Conservation (phyloP, 2,888 invertebrate species). For the Eilema caniola region DNA sequence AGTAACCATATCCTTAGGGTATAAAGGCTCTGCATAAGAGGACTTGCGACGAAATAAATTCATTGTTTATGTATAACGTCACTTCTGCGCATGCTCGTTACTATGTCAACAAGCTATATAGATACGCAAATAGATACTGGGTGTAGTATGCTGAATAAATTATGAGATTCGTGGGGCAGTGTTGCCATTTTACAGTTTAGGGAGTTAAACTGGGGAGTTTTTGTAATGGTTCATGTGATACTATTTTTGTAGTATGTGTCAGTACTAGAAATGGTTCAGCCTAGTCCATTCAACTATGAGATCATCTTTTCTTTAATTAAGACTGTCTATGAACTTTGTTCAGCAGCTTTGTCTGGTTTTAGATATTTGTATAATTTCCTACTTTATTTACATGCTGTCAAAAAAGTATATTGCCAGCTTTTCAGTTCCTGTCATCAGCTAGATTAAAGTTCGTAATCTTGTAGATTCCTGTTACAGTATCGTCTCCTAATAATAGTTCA, state of each 20-base stretch:
- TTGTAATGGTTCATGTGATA: slow-evolving; percentile 24
- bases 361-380: slow-evolving; percentile 7
- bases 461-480: too few relatives aligned
- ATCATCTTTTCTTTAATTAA: slow-evolving; percentile 46
- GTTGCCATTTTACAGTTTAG: slow-evolving; percentile 52
- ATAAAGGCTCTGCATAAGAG: slow-evolving; percentile 35
- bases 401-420: too few relatives aligned
- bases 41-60: slow-evolving; percentile 63
- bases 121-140: slow-evolving; percentile 43
- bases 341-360: slow-evolving; percentile 18
- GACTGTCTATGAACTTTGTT: slow-evolving; percentile 42
- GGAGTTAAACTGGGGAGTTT: slow-evolving; percentile 47
- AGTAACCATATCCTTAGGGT: slow-evolving; percentile 31
- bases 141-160: slow-evolving; percentile 49
- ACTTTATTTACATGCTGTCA: too few relatives aligned
- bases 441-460: not conserved
- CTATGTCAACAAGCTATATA: slow-evolving; percentile 78
- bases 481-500: too few relatives aligned
- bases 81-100: slow-evolving; percentile 78
- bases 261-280: slow-evolving; percentile 26
- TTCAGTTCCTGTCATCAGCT: not conserved
- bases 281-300: slow-evolving; percentile 43
- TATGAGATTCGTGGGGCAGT: slow-evolving; percentile 52
- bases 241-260: slow-evolving; percentile 41
- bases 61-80: slow-evolving; percentile 80